Conservation (phyloP, 2,113 vertebrate species). For the Cyprinodon tularosa region DNA sequence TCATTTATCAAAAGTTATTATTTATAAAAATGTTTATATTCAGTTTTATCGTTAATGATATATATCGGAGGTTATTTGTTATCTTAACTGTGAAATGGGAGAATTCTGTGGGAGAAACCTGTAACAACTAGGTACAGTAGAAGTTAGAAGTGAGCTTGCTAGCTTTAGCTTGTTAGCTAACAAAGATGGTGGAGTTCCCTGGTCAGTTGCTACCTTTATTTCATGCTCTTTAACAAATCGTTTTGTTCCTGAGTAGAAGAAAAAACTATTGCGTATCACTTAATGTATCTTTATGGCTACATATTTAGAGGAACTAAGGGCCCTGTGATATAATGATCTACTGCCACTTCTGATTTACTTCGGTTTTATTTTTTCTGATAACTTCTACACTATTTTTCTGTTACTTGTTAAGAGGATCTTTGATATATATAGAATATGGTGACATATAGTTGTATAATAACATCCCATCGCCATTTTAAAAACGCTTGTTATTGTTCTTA, state of each 20-base stretch:
- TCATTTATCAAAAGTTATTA: slow-evolving; percentile 13
- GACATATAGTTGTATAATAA: too few species aligned
- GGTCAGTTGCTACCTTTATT: not conserved
- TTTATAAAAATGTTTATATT: not conserved
- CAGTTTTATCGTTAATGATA: fast-evolving
- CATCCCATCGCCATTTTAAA: too few species aligned
- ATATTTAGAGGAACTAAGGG: not conserved
- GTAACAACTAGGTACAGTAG: not conserved
- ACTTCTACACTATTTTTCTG: too few species aligned
- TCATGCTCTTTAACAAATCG: not conserved
- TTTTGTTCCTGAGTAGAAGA: not conserved
- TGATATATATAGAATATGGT: too few species aligned
- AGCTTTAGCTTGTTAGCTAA: slow-evolving; percentile 53
- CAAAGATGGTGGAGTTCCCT: not conserved
- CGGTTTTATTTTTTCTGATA: not conserved
- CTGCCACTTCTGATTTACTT: not conserved
- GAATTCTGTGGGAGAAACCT: not conserved
- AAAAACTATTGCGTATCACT: not conserved
- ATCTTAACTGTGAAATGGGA: not conserved
- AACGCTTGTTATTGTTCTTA: too few species aligned
- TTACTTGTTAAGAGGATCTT: too few species aligned
- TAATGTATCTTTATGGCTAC: not conserved
- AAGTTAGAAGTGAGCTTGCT: slow-evolving; percentile 16
- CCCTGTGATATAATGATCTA: not conserved
- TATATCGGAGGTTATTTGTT: fast-evolving